Evolutionary conservation across 2,113 vertebrate species (phyloP), one percentile per base, ranked within the genome.

Genomic region (Spheniscus mendiculus): DNA sequence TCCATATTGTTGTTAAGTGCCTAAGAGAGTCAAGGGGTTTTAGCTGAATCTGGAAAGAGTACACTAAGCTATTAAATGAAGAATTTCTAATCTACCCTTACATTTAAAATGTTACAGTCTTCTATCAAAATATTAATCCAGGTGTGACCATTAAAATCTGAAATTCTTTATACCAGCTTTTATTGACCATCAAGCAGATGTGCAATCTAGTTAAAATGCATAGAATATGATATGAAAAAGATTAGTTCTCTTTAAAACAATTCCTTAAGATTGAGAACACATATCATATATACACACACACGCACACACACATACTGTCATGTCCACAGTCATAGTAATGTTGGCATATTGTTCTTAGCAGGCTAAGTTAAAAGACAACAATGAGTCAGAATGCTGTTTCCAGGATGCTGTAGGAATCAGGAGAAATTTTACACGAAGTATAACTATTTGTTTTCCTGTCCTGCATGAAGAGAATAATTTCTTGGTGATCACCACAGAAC

Each of bases 101-200:
- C 22, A 90, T 89, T 96, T 88, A 78, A 93, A 96, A 71, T 71
- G 18, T 69, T 73, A n/a, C 67, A 50, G 12, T 36, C 40, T 69
- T 92, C 86, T 89, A 50, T 70, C 17, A 91, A 91, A 93, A 80
- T 92, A 92, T 92, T 92, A 90, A 94, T 93, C 95, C 77, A 87
- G 61, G 45, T 83, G 38, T 73, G 74, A 86, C 25, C 44, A 42
- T 91, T 74, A 91, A 96, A 91, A 82, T 72, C 52, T 38, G 50
- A 61, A 36, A 73, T 36, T 93, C 18, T 71, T 78, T 86, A 30
- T 63, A 77, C 30, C 26, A 93, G 9, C 25, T 84, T 91, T 81
- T 66, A 91, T 56, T 94, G 69, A 74, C 67, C 44, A 65, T 84
- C 72, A 95, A 93, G 38, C 59, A 96, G 81, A 70, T 93, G 70